Evolutionary conservation across 2,113 vertebrate genomes (phyloP).

Genomic region (Carollia perspicillata): DNA sequence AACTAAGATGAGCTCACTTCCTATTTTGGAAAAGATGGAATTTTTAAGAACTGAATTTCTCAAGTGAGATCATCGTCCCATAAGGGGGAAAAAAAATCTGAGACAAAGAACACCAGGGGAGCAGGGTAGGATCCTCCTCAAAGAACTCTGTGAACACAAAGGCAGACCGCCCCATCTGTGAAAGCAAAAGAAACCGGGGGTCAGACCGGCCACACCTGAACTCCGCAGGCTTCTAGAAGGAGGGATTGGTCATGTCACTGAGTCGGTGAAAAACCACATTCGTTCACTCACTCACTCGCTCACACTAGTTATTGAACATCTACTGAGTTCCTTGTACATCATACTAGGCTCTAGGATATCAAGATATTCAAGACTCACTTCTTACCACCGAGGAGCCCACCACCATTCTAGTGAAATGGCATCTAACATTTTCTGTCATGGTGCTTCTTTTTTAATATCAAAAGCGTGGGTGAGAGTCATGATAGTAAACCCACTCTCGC

Average conservation of each 20-base stretch:
- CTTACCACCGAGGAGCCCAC: not conserved
- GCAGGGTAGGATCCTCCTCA: not conserved
- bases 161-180: not conserved
- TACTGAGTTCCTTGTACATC: not conserved
- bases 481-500: not conserved
- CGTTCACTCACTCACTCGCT: not conserved
- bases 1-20: conserved; percentile 48
- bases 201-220: not conserved
- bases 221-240: not conserved
- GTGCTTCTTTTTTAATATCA: not conserved
- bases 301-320: not conserved
- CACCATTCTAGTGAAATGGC: not conserved
- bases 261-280: not conserved
- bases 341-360: not conserved
- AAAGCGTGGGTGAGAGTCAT: not conserved
- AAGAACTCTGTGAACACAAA: not conserved
- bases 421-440: not conserved
- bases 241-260: not conserved
- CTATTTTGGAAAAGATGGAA: not conserved
- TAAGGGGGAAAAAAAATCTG: not conserved
- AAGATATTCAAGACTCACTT: not conserved
- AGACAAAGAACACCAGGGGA: conserved; percentile 19
- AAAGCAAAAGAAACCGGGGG: not conserved
- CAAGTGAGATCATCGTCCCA: conserved; percentile 14
- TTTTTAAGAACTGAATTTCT: conserved; percentile 48